A percentile compares a stretch with the other conserved stretches of the same genome.
phyloP scores from a whole-genome alignment of 2,113 vertebrate species.

The Podilymbus podiceps region DNA sequence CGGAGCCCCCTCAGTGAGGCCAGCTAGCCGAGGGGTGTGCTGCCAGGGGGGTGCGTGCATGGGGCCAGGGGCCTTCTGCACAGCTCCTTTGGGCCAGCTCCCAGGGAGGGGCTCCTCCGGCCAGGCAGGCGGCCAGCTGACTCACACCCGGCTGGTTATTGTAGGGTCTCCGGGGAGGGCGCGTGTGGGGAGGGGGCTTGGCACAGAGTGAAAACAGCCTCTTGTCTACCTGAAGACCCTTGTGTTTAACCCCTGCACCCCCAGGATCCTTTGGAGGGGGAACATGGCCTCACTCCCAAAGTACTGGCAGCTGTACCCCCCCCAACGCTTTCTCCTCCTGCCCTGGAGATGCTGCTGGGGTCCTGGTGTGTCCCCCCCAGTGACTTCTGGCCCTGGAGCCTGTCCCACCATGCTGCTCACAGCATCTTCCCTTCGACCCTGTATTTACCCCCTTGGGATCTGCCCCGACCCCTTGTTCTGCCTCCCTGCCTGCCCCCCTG shows the following conservation, averaged over 20 bases:
- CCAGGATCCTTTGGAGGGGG: background rate
- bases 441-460: background rate
- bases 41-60: background rate
- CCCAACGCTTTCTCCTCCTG: background rate
- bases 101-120: constrained; percentile 62
- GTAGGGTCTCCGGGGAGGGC: constrained; percentile 4
- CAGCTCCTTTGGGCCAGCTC: constrained; percentile 51
- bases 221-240: constrained; percentile 24
- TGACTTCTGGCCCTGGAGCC: background rate
- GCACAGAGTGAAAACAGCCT: background rate
- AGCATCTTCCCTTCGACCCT: background rate
- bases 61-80: constrained; percentile 42
- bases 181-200: constrained; percentile 23
- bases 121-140: constrained; percentile 52
- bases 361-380: background rate
- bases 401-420: background rate
- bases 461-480: background rate
- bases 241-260: background rate
- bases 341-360: background rate
- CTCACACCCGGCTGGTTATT: constrained; percentile 34
- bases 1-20: background rate
- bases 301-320: background rate
- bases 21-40: background rate
- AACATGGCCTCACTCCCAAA: background rate
- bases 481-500: rapidly evolving